Base-by-base conservation (phyloP, 2,888 invertebrate species). In the Chymomyza fuscimana region DNA sequence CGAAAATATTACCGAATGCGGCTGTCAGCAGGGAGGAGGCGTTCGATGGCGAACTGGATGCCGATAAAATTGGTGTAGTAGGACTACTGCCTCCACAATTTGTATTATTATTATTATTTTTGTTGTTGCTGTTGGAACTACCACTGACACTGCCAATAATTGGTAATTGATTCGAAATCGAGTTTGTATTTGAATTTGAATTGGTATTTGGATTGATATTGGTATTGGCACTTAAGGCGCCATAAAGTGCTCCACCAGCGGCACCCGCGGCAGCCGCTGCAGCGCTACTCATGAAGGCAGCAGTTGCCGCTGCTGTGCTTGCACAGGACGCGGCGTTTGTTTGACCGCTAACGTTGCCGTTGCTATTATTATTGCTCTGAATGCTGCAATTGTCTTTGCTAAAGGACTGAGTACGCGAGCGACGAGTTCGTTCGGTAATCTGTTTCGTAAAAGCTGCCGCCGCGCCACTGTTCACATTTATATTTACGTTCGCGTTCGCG, bases 171-270 rank as follows among this genome's bases (percentile, higher is more conserved):
- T 46, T 54, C 12, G 54, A 16, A 19, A 22, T 54, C 54, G 54
- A 16, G 54, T 54, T 54, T 22, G 54, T 54, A 54, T 58, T 76
- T 46, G 69, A 54, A 25, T 68, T 78, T 25, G 72, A 16, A 40
- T 25, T 25, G 4, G 25, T 12, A 56, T 10, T 56, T 22, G 56
- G 5, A 22, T 22, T 59, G 15, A 5, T 59, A 59, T 60, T 56
- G 10, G 40, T n/a, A 66, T 67, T 71, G 62, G 52, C 68, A 16
- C 69, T 64, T 46, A 71, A 65, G 64, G 75, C 68, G 46, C 65
- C 73, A 79, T 96, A 97, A 90, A 97, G 94, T 94, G 96, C 95
- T 92, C 96, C 95, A 94, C 96, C 95, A 93, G 95, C 95, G 86
- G 90, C 88, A 94, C 96, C 95, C 92, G 96, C 95, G 93, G 96